Base-by-base conservation (phyloP, 2,888 invertebrate genomes). In the Morpho achilles region DNA sequence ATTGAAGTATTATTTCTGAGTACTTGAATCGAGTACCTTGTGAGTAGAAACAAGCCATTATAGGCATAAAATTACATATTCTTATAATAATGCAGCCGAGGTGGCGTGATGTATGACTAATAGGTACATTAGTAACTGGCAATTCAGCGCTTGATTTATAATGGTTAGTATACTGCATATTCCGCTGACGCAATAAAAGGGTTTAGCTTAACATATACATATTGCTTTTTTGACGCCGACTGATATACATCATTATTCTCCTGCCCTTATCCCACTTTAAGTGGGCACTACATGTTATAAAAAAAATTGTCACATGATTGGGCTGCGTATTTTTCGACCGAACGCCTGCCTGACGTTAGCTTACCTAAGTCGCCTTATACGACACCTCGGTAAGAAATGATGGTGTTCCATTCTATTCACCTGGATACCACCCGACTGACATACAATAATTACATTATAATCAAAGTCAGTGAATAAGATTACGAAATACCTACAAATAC, bases 21-120 rank as follows among this genome's bases (percentile, higher is more conserved):
- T 53, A 5, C 3, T 32, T 32, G 32, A 32, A 32, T 32, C 32
- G 4, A 32, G 32, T 5, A 32, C 5, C 32, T 32, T 32, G 0
- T 32, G 32, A 32, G 32, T 32, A 32, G 5, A 32, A 32, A 32
- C 32, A 32, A 32, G 32, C 32, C 32, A 32, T 32, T 32, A 32
- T 49, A 50, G 44, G 41, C 50, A 50, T 42, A 49, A 54, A 50
- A 53, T 50, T 58, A 61, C 53, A 49, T 51, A 57, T 56, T 60
- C 49, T 54, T 61, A 58, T 50, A 52, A 60, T 52, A 59, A 56
- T 47, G 47, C 58, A 58, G 58, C 53, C 41, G 66, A 64, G 64
- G 71, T 72, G 71, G 72, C 68, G 71, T 71, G 71, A 72, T 72
- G 70, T 68, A 64, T 69, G 70, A 68, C 64, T 69, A 67, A 68